Conservation (phyloP, 2,113 vertebrate species). For the Willisornis vidua region DNA sequence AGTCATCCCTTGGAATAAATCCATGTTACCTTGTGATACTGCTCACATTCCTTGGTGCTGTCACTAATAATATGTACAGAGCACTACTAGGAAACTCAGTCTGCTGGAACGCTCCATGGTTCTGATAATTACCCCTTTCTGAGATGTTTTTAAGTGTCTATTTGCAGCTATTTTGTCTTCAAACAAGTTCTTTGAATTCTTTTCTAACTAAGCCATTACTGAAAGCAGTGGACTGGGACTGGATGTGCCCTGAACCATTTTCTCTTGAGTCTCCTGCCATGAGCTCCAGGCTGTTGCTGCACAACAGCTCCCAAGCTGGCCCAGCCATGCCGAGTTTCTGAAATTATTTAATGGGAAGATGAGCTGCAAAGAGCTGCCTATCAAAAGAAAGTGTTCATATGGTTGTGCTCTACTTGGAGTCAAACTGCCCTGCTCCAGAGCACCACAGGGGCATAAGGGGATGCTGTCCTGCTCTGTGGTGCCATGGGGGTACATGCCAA, state of each 20-base stretch:
- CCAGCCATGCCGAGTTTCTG: neutral
- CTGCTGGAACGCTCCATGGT: neutral
- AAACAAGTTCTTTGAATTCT: neutral
- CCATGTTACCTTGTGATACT: constrained; percentile 27
- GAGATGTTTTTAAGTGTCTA: neutral
- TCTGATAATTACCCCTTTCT: neutral
- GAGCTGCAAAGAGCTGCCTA: neutral
- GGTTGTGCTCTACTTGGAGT: neutral
- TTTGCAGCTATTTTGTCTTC: constrained; percentile 26
- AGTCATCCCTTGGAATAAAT: constrained; percentile 29
- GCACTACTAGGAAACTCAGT: neutral
- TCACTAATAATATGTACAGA: neutral
- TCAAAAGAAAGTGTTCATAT: fast-evolving
- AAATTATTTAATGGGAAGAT: neutral
- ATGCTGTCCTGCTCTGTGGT: neutral
- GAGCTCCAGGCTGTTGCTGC: neutral
- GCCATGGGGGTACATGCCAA: neutral
- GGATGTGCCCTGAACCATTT: neutral
- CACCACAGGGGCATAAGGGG: fast-evolving
- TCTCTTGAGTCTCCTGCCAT: neutral
- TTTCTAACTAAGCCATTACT: neutral
- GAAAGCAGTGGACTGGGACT: constrained; percentile 16
- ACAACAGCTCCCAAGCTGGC: neutral
- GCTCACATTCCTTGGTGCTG: neutral
- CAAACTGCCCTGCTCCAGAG: neutral